Evolutionary conservation across 2,797 vertebrate genomes (phyloP), one percentile per base, ranked within the genome.

Genomic region (Synaphobranchus kaupii): DNA sequence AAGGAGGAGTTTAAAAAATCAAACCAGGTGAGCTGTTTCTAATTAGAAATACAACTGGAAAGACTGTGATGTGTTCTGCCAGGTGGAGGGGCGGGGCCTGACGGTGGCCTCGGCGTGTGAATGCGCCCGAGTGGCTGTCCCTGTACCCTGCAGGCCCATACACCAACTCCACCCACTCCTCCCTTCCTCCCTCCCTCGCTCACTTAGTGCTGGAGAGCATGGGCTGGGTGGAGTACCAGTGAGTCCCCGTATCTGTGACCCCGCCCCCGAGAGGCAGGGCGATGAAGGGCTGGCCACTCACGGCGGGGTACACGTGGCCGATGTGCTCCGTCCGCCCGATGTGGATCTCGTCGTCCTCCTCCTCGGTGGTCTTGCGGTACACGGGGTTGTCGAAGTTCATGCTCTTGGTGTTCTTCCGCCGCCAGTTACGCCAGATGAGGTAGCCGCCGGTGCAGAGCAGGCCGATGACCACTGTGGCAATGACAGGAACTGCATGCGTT

Each of bases 371-470:
- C 90, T 99, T 99, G 92, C 98, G 97, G 86, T 99, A 99, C 0
- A 99, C 99, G 0, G 99, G 99, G 93, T 99, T 99, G 95, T 99
- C 99, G 93, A 99, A 99, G 93, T 99, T 99, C 98, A 99, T 99
- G 96, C 98, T 99, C 95, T 99, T 99, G 86, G 98, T 99, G 90
- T 99, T 99, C 95, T 97, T 98, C 94, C 98, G 95, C 88, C 98
- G 97, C 98, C 98, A 99, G 95, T 99, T 99, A 90, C 99, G 97
- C 98, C 98, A 99, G 87, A 99, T 96, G 95, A 99, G 97, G 94
- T 97, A 99, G 48, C 97, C 98, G 17, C 97, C 97, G 90, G 96
- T 96, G 95, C 98, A 99, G 88, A 99, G 94, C 82, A 99, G 91
- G 88, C 97, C 96, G 89, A 99, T 96, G 90, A 99, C 96, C 95